phyloP scores from a whole-genome alignment of 2,888 invertebrate genomes.

The Xanthorhoe designata region DNA sequence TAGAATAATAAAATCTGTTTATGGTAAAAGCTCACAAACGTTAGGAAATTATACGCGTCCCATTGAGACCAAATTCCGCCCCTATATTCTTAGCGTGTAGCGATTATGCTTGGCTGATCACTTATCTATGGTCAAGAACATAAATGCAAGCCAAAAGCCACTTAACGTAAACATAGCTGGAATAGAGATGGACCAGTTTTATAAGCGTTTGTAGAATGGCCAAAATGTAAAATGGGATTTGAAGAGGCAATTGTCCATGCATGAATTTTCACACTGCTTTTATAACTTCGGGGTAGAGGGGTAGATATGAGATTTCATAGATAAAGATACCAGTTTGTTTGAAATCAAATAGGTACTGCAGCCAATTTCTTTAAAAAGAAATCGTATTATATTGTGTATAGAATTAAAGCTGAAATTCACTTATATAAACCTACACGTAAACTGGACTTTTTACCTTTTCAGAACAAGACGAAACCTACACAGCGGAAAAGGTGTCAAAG shows the following conservation, averaged over 20 bases:
- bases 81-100: not conserved
- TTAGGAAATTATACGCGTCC: not conserved
- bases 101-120: not conserved
- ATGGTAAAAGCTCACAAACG: too few species aligned
- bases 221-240: conserved; percentile 42
- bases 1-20: too few species aligned
- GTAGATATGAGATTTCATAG: conserved; percentile 2
- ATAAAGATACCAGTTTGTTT: not conserved
- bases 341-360: not conserved
- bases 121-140: conserved; percentile 45
- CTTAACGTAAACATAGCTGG: conserved; percentile 52
- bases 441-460: too few species aligned
- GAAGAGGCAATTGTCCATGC: conserved; percentile 26
- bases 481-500: not conserved
- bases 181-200: conserved; percentile 47
- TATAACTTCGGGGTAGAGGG: conserved; percentile 23
- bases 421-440: too few species aligned
- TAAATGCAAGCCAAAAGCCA: conserved; percentile 57
- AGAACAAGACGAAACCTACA: not conserved
- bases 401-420: not conserved
- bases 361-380: not conserved
- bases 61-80: not conserved
- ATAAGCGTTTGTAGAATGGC: conserved; percentile 41
- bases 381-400: not conserved
- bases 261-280: conserved; percentile 16